phyloP scores from a whole-genome alignment of 2,113 vertebrate genomes.

The Hippocampus zosterae region DNA sequence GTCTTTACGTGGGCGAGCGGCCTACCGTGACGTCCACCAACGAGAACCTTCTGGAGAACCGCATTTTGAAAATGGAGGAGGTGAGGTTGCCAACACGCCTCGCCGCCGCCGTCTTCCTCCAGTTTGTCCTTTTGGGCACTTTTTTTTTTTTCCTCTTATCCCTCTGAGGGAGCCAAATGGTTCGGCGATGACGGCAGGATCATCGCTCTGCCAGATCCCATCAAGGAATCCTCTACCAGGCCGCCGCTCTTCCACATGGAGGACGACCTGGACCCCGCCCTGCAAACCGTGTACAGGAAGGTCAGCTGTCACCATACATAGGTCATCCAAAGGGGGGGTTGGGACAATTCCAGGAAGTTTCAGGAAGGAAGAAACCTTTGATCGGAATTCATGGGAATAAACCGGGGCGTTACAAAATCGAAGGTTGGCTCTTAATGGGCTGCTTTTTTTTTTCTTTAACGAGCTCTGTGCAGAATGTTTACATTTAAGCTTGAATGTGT shows the following conservation, averaged over 20 bases:
- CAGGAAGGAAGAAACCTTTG: too few species aligned
- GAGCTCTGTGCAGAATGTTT: too few species aligned
- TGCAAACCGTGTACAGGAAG: slow-evolving; percentile 85
- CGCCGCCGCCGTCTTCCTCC: background rate
- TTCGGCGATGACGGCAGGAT: slow-evolving; percentile 92
- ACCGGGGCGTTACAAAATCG: too few species aligned
- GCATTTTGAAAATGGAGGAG: slow-evolving; percentile 80
- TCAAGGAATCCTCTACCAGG: slow-evolving; percentile 81
- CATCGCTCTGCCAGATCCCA: slow-evolving; percentile 84
- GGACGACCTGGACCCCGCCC: slow-evolving; percentile 71
- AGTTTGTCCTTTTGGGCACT: background rate
- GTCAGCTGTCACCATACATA: slow-evolving; percentile 57
- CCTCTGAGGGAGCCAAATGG: slow-evolving; percentile 81
- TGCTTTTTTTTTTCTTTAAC: too few species aligned
- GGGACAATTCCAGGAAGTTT: background rate
- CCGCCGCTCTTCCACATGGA: slow-evolving; percentile 75
- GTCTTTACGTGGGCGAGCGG: slow-evolving; percentile 86
- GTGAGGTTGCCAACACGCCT: slow-evolving; percentile 55
- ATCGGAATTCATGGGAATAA: too few species aligned
- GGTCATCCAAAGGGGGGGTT: background rate
- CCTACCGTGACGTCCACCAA: slow-evolving; percentile 75
- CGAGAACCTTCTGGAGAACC: slow-evolving; percentile 89
- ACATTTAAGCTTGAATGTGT: too few species aligned
- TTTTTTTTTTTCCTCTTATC: background rate
- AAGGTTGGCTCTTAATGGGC: too few species aligned